phyloP scores from a whole-genome alignment of 2,113 vertebrate species.

The Menidia beryllina region DNA sequence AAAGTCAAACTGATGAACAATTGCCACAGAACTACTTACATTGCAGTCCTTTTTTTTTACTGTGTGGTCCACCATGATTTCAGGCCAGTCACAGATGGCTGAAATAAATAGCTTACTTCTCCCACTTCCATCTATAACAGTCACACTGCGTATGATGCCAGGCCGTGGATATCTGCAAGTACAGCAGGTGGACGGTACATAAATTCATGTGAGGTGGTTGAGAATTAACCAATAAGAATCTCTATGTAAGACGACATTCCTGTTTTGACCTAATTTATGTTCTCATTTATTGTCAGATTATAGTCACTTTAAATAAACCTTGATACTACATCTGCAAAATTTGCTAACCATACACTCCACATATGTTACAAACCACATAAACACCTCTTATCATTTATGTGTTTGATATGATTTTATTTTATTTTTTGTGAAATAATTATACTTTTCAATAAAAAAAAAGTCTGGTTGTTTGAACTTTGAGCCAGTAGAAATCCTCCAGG shows the following conservation, averaged over 20 bases:
- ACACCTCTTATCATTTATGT: neutral
- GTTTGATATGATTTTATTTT: too few relatives aligned
- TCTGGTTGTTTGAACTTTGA: neutral
- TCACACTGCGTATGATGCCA: conserved; percentile 55
- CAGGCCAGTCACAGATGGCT: conserved; percentile 65
- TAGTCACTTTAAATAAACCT: neutral
- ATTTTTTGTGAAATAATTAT: too few relatives aligned
- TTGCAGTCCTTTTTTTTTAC: conserved; percentile 34
- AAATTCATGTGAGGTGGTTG: conserved; percentile 44
- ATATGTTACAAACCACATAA: neutral
- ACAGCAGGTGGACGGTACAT: conserved; percentile 59
- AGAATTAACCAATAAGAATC: too few relatives aligned
- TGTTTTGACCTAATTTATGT: too few relatives aligned
- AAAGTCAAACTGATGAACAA: conserved; percentile 10
- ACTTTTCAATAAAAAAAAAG: too few relatives aligned
- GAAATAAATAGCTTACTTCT: conserved; percentile 66
- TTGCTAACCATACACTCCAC: too few relatives aligned
- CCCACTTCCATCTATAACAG: conserved; percentile 67
- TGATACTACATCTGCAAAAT: too few relatives aligned
- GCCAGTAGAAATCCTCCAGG: neutral
- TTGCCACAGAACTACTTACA: conserved; percentile 22
- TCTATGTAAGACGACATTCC: too few relatives aligned
- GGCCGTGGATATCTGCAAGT: conserved; percentile 62
- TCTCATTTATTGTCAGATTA: too few relatives aligned
- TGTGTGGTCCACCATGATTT: conserved; percentile 37